Conservation (phyloP, 2,797 vertebrate species). For the Lacerta agilis region DNA sequence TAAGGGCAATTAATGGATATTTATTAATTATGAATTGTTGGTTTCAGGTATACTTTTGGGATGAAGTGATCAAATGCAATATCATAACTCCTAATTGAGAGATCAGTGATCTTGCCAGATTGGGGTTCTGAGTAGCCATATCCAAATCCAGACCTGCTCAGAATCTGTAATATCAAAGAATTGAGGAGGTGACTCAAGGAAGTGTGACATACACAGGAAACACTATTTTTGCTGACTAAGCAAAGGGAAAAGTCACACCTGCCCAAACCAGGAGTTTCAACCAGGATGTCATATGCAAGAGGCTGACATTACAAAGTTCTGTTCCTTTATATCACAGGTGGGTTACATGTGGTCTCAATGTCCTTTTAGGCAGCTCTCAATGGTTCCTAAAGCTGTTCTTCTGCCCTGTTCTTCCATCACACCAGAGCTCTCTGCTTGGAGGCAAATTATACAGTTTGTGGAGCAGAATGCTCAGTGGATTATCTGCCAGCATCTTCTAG, state of each 20-base stretch:
- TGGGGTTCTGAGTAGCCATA: not conserved
- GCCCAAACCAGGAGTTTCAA: not conserved
- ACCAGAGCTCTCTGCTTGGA: too few relatives aligned
- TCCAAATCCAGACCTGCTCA: not conserved
- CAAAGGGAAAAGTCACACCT: not conserved
- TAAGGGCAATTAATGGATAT: not conserved
- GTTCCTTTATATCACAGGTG: too few relatives aligned
- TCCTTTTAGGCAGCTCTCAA: too few relatives aligned
- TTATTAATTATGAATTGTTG: not conserved
- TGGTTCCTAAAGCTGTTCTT: too few relatives aligned
- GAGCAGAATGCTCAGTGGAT: not conserved
- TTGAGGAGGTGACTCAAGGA: not conserved
- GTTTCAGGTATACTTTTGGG: not conserved
- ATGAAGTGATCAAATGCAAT: not conserved
- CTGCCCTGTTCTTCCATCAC: too few relatives aligned
- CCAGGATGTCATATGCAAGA: too few relatives aligned
- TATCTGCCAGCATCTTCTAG: not conserved
- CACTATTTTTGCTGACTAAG: not conserved
- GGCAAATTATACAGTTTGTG: not conserved
- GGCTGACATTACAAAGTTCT: too few relatives aligned
- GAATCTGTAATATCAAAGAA: not conserved
- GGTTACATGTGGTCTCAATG: too few relatives aligned
- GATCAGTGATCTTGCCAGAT: not conserved
- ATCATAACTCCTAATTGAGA: not conserved
- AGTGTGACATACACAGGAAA: not conserved